A percentile compares a stretch with the other conserved stretches of the same genome.
phyloP scores from a whole-genome alignment of 2,888 invertebrate genomes.

The Dolichopus griseipennis region DNA sequence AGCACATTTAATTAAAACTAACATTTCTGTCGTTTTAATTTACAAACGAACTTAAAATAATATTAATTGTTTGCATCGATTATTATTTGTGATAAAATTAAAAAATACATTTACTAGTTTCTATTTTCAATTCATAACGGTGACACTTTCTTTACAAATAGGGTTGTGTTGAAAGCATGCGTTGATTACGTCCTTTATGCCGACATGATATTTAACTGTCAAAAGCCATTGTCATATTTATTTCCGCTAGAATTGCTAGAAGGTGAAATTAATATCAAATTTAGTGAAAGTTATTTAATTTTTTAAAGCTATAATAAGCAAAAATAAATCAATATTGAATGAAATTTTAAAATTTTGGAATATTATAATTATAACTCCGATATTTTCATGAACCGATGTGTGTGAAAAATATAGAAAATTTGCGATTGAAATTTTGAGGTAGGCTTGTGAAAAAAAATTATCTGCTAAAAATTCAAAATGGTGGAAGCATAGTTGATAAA shows the following conservation, averaged over 20 bases:
- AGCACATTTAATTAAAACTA: no score
- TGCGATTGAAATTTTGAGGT: conserved; percentile 57
- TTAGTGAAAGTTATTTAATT: not conserved
- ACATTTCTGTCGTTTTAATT: no score
- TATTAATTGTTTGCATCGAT: no score
- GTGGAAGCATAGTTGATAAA: conserved; percentile 42
- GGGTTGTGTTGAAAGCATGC: no score
- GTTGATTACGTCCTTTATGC: no score
- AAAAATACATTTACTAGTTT: no score
- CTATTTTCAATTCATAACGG: no score
- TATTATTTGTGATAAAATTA: no score
- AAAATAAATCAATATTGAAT: not conserved
- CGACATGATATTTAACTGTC: not conserved
- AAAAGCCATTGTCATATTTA: not conserved
- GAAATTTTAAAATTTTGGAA: not conserved
- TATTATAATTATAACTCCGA: not conserved
- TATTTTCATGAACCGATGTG: conserved; percentile 45
- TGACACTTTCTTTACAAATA: no score
- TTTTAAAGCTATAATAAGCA: not conserved
- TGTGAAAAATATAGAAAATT: conserved; percentile 49
- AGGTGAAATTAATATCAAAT: not conserved
- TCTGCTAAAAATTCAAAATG: conserved; percentile 42
- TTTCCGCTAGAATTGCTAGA: not conserved
- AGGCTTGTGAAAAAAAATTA: conserved; percentile 32
- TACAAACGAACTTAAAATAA: no score